Percentiles rank a stretch among this genome's conserved stretches.
phyloP scores from a whole-genome alignment of 2,888 invertebrate genomes.

The Taphrorychus bicolor region DNA sequence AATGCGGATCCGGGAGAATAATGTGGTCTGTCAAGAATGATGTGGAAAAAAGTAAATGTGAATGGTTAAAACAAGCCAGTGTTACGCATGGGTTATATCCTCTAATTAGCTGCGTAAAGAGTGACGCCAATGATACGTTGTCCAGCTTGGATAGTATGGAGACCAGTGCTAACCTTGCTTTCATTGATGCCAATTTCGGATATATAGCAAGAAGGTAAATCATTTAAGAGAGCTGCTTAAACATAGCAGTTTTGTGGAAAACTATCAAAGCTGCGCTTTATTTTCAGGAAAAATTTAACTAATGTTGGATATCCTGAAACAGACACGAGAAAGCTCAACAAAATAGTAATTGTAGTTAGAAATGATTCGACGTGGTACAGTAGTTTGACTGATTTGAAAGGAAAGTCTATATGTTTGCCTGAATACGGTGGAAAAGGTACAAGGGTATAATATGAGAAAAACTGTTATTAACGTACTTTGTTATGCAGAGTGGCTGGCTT shows the following conservation, averaged over 20 bases:
- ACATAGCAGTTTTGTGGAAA: background rate
- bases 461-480: no score
- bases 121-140: conserved; percentile 58
- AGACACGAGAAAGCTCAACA: conserved; percentile 59
- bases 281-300: conserved; percentile 63
- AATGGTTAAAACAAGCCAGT: conserved; percentile 66
- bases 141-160: conserved; percentile 64
- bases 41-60: conserved; percentile 67
- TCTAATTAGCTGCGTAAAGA: conserved; percentile 62
- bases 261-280: no score
- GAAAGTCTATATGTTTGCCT: conserved; percentile 69
- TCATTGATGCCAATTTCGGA: conserved; percentile 69
- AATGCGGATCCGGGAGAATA: background rate
- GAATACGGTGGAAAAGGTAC: conserved; percentile 71
- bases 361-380: conserved; percentile 53
- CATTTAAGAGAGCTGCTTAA: background rate
- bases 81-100: conserved; percentile 68
- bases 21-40: conserved; percentile 69
- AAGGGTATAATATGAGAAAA: background rate
- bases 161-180: conserved; percentile 65
- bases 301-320: conserved; percentile 69
- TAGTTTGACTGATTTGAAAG: conserved; percentile 65
- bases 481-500: conserved; percentile 69
- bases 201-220: conserved; percentile 59
- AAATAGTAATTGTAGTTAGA: conserved; percentile 65